Evolutionary conservation across 2,113 vertebrate genomes (phyloP).

Genomic region (Hiodon tergisus): DNA sequence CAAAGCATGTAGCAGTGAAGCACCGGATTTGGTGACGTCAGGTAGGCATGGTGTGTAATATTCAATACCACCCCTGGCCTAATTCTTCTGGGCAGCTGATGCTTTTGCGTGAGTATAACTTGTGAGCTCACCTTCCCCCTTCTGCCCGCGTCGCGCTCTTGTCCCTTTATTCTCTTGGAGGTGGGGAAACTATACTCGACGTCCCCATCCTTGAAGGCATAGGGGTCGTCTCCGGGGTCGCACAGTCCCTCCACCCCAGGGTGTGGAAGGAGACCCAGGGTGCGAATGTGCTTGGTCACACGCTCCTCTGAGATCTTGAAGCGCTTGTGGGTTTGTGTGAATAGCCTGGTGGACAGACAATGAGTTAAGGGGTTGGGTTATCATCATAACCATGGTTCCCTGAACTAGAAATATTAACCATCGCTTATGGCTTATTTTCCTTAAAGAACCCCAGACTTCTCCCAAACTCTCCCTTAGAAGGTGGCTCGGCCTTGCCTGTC

Average conservation of each 20-base stretch:
- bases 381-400: background rate
- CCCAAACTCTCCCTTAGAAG: too few relatives aligned
- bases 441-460: too few relatives aligned
- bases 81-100: background rate
- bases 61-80: too few relatives aligned
- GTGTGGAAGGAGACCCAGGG: slow-evolving; percentile 69
- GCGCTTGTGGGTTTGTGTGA: slow-evolving; percentile 83
- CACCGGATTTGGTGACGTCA: too few relatives aligned
- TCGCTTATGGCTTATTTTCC: too few relatives aligned
- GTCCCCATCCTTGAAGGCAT: slow-evolving; percentile 93
- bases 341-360: slow-evolving; percentile 63
- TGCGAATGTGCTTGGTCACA: slow-evolving; percentile 64
- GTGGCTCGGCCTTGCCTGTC: too few relatives aligned
- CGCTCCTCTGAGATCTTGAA: slow-evolving; percentile 88
- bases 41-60: too few relatives aligned
- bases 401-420: too few relatives aligned
- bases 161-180: slow-evolving; percentile 80
- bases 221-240: slow-evolving; percentile 84
- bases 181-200: slow-evolving; percentile 90
- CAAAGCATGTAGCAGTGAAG: too few relatives aligned
- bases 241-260: slow-evolving; percentile 71
- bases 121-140: slow-evolving; percentile 74
- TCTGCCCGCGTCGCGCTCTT: slow-evolving; percentile 74
- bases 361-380: background rate
- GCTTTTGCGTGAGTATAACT: background rate